Conservation (phyloP, 2,113 vertebrate genomes). For the Acrocephalus kingi region DNA sequence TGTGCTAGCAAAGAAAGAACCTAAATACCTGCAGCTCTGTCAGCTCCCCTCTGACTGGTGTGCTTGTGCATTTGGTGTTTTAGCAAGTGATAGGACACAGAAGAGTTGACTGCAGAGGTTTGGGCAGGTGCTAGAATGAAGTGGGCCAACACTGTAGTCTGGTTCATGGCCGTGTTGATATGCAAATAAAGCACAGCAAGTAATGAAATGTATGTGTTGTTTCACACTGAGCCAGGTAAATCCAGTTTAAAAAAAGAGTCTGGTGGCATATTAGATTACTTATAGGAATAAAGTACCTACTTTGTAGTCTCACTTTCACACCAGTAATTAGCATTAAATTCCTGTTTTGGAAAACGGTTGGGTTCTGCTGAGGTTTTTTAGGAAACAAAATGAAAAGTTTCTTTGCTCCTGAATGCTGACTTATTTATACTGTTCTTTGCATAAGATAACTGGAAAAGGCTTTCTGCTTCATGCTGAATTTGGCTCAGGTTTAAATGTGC, state of each 20-base stretch:
- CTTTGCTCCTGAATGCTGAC: not conserved
- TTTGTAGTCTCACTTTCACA: slow-evolving; percentile 24
- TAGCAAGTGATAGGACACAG: not conserved
- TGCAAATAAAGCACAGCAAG: slow-evolving; percentile 11
- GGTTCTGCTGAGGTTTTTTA: not conserved
- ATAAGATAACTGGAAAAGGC: not conserved
- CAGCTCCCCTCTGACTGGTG: not conserved
- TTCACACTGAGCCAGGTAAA: slow-evolving; percentile 33
- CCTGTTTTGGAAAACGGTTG: not conserved
- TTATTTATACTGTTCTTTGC: not conserved
- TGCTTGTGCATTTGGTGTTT: not conserved
- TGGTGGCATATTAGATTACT: not conserved
- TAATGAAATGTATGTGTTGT: slow-evolving; percentile 4
- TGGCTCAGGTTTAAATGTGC: slow-evolving; percentile 53
- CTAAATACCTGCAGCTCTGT: not conserved
- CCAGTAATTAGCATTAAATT: slow-evolving; percentile 2
- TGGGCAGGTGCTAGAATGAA: not conserved
- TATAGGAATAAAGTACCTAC: slow-evolving; percentile 5
- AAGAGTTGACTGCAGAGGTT: not conserved
- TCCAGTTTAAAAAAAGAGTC: not conserved
- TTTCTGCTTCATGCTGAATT: slow-evolving; percentile 30
- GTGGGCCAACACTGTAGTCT: not conserved
- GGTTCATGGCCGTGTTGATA: not conserved
- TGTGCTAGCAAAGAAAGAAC: not conserved
- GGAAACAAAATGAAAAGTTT: slow-evolving; percentile 3